Base-by-base conservation (phyloP, 2,797 vertebrate genomes). In the Siniperca scherzeri region DNA sequence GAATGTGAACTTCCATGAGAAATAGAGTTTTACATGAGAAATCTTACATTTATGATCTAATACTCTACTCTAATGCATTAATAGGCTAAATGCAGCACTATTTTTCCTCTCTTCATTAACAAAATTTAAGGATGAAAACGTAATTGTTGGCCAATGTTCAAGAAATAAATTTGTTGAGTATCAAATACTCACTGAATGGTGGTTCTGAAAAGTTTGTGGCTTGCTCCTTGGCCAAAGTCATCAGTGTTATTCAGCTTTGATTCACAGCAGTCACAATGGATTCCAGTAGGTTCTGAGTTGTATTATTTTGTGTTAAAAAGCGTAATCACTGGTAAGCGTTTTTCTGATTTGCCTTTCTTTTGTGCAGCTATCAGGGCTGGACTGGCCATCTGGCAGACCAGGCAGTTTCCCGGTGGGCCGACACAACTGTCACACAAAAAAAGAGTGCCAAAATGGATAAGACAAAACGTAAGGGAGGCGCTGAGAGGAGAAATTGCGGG, bases 301-400 rank as follows among this genome's bases (percentile, higher is more conserved):
- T 59, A 82, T 79, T 67, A n/a, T 69, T 66, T 65, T 50, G 5
- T 19, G 25, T 62, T 52, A 27, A 61, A 57, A 71, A 36, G 40
- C 6, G 4, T 27, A 62, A 62, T 56, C 50, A 46, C 14, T 74
- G 66, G 16, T 56, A 50, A 66, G n/a, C 12, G 56, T 77, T 65
- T 77, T 36, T 48, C 21, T 19, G 30, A 48, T 76, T 56, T 61
- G 11, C 36, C 33, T 59, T 53, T 62, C 11, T 61, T 52, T 50
- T 50, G 9, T 62, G 21, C 33, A 48, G 27, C 36, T 64, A 17
- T 46, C 61, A 36, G 36, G 36, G 36, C 36, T 36, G 36, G 36
- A 36, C 36, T 36, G 36, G 36, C 36, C 36, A 36, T 7, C 36
- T 36, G 36, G 5, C 36, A 36, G 36, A 36, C 36, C 36, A 36